Evolutionary conservation across 2,113 vertebrate genomes (phyloP), one percentile per base, ranked within the genome.

Genomic region (Eurypyga helias): DNA sequence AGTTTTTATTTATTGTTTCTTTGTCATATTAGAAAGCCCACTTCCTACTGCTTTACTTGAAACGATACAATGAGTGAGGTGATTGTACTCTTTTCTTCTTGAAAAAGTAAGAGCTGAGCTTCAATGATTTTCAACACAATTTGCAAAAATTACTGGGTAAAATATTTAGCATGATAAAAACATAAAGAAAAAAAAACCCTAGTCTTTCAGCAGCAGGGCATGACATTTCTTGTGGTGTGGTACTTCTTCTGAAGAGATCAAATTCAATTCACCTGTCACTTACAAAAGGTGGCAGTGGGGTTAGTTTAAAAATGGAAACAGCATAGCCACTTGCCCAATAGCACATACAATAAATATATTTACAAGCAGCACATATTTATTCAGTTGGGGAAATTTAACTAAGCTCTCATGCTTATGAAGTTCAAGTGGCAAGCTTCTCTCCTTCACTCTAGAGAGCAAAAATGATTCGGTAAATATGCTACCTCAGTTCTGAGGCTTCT

Each of bases 381-480:
- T 94, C 82, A 87, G 24, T 28, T 55, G 34, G 13, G 19, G 26
- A 67, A 93, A 88, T 71, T 87, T 84, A 95, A 84, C 88, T 81
- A 77, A 73, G 45, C 31, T 86, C 26, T 94, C 92, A 58, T 57
- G 73, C 46, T 93, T 64, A 58, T 29, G 26, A 96, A 94, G 89
- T 66, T 73, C 58, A 91, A 96, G 77, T 28, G 49, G 80, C 46
- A 90, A 87, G 69, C 48, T 83, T 83, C 52, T 81, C 52, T 81
- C 52, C 55, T 71, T 79, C 58, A 93, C 61, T 91, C 82, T 65
- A 49, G 75, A 96, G 69, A 94, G 78, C 80, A 95, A 87, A 95
- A 92, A 83, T 46, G 18, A 83, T 28, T 61, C 72, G 71, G 41
- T 64, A 64, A 73, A 79, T 78, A 45, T 7, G 24, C 29, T 67